phyloP scores from a whole-genome alignment of 2,888 invertebrate genomes.

The Atethmia centrago region DNA sequence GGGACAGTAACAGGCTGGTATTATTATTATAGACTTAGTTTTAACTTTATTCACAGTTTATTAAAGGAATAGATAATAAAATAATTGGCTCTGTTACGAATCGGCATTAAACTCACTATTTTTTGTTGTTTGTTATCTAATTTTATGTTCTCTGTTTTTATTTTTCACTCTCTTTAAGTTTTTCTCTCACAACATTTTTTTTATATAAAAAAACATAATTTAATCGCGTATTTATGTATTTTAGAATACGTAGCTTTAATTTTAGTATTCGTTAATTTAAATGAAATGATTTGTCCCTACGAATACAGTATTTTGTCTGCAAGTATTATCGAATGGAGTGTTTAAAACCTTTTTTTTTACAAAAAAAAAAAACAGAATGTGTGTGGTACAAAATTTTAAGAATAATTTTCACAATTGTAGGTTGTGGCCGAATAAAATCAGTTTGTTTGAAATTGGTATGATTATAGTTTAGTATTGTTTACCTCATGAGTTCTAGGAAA shows the following conservation, averaged over 20 bases:
- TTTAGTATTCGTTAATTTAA: conserved; percentile 81
- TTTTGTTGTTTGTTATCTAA: conserved; percentile 89
- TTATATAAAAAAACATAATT: conserved; percentile 71
- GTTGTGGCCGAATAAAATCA: conserved; percentile 66
- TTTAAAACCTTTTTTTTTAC: conserved; percentile 70
- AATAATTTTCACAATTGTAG: conserved; percentile 65
- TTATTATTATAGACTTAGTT: not conserved
- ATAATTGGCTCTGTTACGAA: conserved; percentile 68
- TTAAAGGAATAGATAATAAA: conserved; percentile 27
- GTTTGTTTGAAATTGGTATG: conserved; percentile 80
- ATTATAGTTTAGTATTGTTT: conserved; percentile 89
- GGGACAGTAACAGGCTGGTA: not conserved
- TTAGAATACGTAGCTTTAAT: conserved; percentile 87
- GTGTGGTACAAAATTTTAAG: conserved; percentile 74
- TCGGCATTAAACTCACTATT: conserved; percentile 79
- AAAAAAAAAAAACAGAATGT: conserved; percentile 59
- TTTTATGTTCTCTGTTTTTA: conserved; percentile 86
- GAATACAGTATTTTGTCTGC: conserved; percentile 78
- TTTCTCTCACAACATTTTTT: conserved; percentile 75
- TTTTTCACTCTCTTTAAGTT: conserved; percentile 72
- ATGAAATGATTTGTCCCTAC: conserved; percentile 72
- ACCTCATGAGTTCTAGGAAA: conserved; percentile 90
- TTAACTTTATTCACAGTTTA: conserved; percentile 28
- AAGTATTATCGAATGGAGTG: conserved; percentile 81
- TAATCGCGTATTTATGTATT: conserved; percentile 87